A percentile compares a stretch with the other conserved stretches of the same genome.
Conservation (phyloP, 2,888 invertebrate genomes). For the Eristalinus sepulchralis region DNA sequence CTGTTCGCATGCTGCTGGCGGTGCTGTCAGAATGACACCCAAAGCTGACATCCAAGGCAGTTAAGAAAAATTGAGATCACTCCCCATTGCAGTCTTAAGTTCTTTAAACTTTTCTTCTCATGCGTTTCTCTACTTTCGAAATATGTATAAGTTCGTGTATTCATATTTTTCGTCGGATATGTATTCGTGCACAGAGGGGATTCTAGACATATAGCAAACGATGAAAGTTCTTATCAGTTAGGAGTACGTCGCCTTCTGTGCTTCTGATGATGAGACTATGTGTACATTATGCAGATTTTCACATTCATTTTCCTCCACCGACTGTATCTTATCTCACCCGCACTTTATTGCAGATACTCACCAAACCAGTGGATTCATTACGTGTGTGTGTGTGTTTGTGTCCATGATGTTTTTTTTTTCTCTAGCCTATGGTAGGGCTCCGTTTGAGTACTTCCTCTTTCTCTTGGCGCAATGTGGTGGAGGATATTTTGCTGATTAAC, state of each 20-base stretch:
- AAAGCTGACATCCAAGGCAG: slow-evolving; percentile 44
- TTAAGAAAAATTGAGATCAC: slow-evolving; percentile 30
- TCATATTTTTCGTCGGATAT: slow-evolving; percentile 9
- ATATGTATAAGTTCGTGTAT: slow-evolving; percentile 20
- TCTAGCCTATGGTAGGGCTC: slow-evolving; percentile 10
- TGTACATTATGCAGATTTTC: slow-evolving; percentile 64
- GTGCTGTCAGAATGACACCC: slow-evolving; percentile 52
- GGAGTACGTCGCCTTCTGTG: slow-evolving; percentile 15
- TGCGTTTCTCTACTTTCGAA: slow-evolving; percentile 61
- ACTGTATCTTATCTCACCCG: slow-evolving; percentile 57
- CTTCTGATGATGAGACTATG: slow-evolving; percentile 21
- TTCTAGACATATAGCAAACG: slow-evolving; percentile 59
- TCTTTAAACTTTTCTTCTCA: slow-evolving; percentile 55
- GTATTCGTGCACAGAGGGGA: slow-evolving; percentile 40
- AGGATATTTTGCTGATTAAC: slow-evolving; percentile 64
- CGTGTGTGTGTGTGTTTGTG: background rate
- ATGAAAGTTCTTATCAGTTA: slow-evolving; percentile 66
- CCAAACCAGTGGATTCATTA: slow-evolving; percentile 46
- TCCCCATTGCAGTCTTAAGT: slow-evolving; percentile 26
- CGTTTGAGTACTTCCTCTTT: slow-evolving; percentile 13
- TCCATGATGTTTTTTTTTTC: background rate
- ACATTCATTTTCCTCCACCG: slow-evolving; percentile 44
- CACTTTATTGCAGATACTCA: slow-evolving; percentile 68
- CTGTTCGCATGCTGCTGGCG: slow-evolving; percentile 18
- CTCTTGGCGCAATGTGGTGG: slow-evolving; percentile 4